phyloP scores from a whole-genome alignment of 1,140 invertebrate genomes.

The Lucilia cuprina region DNA sequence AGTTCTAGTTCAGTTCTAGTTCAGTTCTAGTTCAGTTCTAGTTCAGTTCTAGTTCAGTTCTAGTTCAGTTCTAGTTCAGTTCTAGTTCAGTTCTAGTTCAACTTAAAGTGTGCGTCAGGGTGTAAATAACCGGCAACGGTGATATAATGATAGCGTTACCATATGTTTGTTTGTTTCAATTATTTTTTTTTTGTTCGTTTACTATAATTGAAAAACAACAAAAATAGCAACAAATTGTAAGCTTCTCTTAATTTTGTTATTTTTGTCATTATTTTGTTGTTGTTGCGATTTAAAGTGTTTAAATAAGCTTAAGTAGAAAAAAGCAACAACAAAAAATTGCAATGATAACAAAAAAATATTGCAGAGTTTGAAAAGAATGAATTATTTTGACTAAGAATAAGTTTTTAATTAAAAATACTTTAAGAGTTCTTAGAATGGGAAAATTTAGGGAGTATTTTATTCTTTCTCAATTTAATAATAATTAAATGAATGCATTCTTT shows the following conservation, averaged over 20 bases:
- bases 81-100: too few species aligned
- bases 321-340: background rate
- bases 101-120: too few species aligned
- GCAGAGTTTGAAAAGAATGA: background rate
- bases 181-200: background rate
- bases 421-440: too few species aligned
- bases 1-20: too few species aligned
- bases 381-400: too few species aligned
- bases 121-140: background rate
- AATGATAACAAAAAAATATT: background rate
- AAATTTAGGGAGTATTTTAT: too few species aligned
- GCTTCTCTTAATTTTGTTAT: conserved; percentile 14
- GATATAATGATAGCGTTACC: background rate
- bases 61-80: too few species aligned
- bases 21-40: too few species aligned
- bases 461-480: too few species aligned
- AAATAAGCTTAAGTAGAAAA: conserved; percentile 18
- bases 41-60: too few species aligned
- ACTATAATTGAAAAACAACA: background rate
- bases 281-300: background rate
- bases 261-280: background rate
- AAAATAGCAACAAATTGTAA: conserved; percentile 12
- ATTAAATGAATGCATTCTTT: background rate
- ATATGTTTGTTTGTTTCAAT: background rate
- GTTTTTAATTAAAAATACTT: too few species aligned